Base-by-base conservation (phyloP, 2,888 invertebrate species). In the Tenthredo notha region DNA sequence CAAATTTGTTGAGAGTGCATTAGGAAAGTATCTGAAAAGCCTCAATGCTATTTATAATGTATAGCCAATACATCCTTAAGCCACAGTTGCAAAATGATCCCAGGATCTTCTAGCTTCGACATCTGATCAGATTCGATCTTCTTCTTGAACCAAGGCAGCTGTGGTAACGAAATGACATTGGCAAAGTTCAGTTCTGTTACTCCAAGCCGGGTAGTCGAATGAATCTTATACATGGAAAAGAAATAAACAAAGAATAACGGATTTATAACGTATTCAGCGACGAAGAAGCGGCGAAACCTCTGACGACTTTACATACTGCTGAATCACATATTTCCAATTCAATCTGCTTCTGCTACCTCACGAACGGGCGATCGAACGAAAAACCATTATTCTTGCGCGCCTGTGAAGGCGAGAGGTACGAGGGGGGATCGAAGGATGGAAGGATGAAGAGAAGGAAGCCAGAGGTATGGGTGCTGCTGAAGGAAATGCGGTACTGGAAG, bases 291-390 rank as follows among this genome's bases (percentile, higher is more conserved):
- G 67, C 43, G 37, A 83, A 83, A 58, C 80, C 80, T 86, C 88
- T 89, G 89, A 89, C 89, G 90, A 91, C 90, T 91, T 91, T 91
- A 90, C 90, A 91, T 90, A 89, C 89, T 90, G 89, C 87, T 89
- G 90, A 90, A 91, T 92, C 90, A 88, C 91, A 91, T 91, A 91
- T 91, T 92, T 91, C 88, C 91, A 90, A 91, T 92, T 92, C 91
- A 90, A 90, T 90, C 91, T 91, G 88, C 88, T 88, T 87, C 86
- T 85, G 75, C 85, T 83, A 84, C 47, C 84, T 75, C 83, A 75
- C 82, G 87, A 82, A 86, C 87, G 87, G 87, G 82, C 90, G 89
- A 89, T 90, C 89, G 90, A 90, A 91, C 89, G 90, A 90, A 89
- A 91, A 92, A 88, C 90, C 91, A 91, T 92, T 91, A 90, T 91